A percentile compares a stretch with the other conserved stretches of the same genome.
These are phyloP conservation scores for Ommatoiulus sabulosus DNA, from an alignment of 2,888 invertebrate species.

Conservation along the genomic window DNA sequence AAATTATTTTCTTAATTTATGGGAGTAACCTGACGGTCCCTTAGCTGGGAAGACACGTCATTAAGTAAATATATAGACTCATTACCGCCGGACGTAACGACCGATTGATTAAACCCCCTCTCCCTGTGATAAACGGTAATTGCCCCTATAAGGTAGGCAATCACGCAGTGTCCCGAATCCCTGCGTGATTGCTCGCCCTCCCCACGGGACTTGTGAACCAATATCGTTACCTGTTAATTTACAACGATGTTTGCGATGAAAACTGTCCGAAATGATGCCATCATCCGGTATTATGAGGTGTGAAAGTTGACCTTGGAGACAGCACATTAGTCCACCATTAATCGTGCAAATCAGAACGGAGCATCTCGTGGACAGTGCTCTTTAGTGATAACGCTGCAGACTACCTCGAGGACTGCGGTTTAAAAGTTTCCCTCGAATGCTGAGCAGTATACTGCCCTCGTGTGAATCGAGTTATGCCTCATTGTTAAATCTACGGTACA, in stretches of 20 bases:
- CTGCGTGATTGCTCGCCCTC: neutral
- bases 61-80: slow-evolving; percentile 23
- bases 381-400: neutral
- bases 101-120: slow-evolving; percentile 25
- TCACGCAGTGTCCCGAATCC: slow-evolving; percentile 1
- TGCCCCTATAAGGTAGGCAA: slow-evolving; percentile 25
- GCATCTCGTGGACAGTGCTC: neutral
- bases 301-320: too few species aligned
- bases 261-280: too few species aligned
- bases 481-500: slow-evolving; percentile 3
- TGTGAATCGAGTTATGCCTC: slow-evolving; percentile 18
- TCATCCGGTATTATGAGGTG: too few species aligned
- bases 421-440: neutral
- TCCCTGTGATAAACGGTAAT: slow-evolving; percentile 30
- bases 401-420: neutral
- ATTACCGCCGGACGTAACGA: slow-evolving; percentile 34
- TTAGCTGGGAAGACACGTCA: neutral
- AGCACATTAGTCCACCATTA: too few species aligned
- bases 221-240: neutral
- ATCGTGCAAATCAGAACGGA: neutral
- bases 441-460: neutral
- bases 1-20: too few species aligned
- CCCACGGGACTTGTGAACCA: neutral
- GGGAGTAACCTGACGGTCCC: neutral
- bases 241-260: slow-evolving; percentile 15